Evolutionary conservation across 2,888 invertebrate species (phyloP), one percentile per base, ranked within the genome.

Genomic region (Caenorhabditis japonica): DNA sequence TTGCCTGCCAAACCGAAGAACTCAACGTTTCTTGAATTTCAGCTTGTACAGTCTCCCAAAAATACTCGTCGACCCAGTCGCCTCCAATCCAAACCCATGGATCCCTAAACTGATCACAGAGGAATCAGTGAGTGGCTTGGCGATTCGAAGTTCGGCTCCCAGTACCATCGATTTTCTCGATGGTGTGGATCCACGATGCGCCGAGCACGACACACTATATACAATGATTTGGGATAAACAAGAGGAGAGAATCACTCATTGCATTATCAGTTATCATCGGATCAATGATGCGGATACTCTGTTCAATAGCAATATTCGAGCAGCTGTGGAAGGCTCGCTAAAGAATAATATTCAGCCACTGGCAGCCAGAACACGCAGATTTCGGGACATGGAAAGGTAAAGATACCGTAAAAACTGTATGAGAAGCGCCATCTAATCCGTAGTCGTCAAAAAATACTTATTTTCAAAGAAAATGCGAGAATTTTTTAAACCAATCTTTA

Each of bases 251-350:
- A 46, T 70, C 19, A 70, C 64, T n/a, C 72, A 72, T 38, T 55
- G 59, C 4, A 66, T 72, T 15, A 66, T 66, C n/a, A 36, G 49
- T 15, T 72, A 72, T 64, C 62, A 64, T 41, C 64, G 51, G 21
- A 59, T 72, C 10, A 64, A 64, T 34, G 72, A 71, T 15, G 43
- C 36, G 4, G 71, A 71, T 52, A 62, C 58, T 21, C 17, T 38
- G n/a, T 71, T 49, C 44, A 71, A 61, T 51, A 58, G 58, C 19
- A 56, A 52, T 19, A 62, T 71, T 52, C 61, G 56, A 5, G 17
- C 61, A 12, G 61, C 71, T 19, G 62, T 62, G 25, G 30, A 33
- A 2, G 52, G 46, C n/a, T 62, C 62, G 3, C 23, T 62, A 33
- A 38, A 52, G 8, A 21, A 51, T 17, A 34, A 62, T 33, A 71